Conservation (phyloP, 2,888 invertebrate species). For the Merodon equestris region DNA sequence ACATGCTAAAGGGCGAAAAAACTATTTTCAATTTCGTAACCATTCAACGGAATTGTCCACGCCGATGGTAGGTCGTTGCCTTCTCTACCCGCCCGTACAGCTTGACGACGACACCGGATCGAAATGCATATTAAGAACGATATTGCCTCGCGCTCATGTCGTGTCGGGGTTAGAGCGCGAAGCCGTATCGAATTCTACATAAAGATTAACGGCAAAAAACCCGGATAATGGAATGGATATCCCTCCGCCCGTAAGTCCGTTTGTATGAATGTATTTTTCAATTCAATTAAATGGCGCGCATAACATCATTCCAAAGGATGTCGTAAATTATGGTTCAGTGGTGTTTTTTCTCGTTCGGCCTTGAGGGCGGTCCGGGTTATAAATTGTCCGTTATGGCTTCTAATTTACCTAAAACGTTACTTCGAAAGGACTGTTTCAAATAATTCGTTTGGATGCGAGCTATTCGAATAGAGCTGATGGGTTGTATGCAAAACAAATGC, state of each 20-base stretch:
- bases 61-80: not conserved
- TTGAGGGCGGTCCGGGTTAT: constrained; percentile 10
- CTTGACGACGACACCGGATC: not conserved
- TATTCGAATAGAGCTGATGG: constrained; percentile 6
- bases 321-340: constrained; percentile 57
- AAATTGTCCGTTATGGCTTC: constrained; percentile 61
- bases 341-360: constrained; percentile 11
- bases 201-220: constrained; percentile 60
- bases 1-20: constrained; percentile 35
- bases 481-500: not conserved
- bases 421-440: constrained; percentile 13
- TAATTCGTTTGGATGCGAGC: constrained; percentile 16
- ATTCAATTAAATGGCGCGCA: constrained; percentile 66
- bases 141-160: constrained; percentile 39
- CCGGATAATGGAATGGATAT: constrained; percentile 49
- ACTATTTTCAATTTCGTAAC: constrained; percentile 65
- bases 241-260: constrained; percentile 38
- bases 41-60: constrained; percentile 32
- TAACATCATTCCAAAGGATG: constrained; percentile 51
- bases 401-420: constrained; percentile 53
- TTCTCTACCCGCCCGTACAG: too few species aligned
- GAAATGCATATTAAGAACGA: constrained; percentile 59
- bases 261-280: constrained; percentile 61
- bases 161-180: constrained; percentile 1
- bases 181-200: constrained; percentile 34